These are phyloP conservation scores for Heliconius melpomene DNA, from an alignment of 1,140 invertebrate species.

Conservation along the genomic window DNA sequence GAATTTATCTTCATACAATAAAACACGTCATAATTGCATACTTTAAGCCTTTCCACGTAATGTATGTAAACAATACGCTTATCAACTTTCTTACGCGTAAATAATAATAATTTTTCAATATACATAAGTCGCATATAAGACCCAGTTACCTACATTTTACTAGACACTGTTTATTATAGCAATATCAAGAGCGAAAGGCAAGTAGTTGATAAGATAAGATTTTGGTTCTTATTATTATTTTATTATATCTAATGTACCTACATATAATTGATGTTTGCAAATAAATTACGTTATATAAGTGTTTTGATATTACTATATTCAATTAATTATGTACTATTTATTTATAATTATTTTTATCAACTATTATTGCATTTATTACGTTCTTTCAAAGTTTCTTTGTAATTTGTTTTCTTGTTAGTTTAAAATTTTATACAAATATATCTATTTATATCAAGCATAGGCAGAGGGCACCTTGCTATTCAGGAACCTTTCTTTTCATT, in stretches of 20 bases:
- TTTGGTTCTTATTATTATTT: background rate
- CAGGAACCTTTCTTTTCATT: too few species aligned
- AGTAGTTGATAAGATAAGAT: background rate
- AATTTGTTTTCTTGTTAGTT: too few species aligned
- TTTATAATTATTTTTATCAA: too few species aligned
- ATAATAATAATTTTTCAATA: conserved; percentile 3
- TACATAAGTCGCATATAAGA: background rate
- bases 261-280: background rate
- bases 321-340: too few species aligned
- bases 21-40: background rate
- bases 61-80: background rate
- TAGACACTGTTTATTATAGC: background rate
- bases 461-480: too few species aligned
- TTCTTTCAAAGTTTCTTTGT: too few species aligned
- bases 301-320: too few species aligned
- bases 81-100: background rate
- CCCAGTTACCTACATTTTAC: background rate
- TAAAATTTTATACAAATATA: too few species aligned
- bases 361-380: too few species aligned
- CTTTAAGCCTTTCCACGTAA: background rate
- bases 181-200: background rate
- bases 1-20: background rate
- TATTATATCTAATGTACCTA: background rate
- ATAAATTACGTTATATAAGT: background rate
- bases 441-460: too few species aligned